These are phyloP conservation scores for Hemibagrus guttatus DNA, from an alignment of 2,797 vertebrate genomes.

Conservation along the genomic window DNA sequence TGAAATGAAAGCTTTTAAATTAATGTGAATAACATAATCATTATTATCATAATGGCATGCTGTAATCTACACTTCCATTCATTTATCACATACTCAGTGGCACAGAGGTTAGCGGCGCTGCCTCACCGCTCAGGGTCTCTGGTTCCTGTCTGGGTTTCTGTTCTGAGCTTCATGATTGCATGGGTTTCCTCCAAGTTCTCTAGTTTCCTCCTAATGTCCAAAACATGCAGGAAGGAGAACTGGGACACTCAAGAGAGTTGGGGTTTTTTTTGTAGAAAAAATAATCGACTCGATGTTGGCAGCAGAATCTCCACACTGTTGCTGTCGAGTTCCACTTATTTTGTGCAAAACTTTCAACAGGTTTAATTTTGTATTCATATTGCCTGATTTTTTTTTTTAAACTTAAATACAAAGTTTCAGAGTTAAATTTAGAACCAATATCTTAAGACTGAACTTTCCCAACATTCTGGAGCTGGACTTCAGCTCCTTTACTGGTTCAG, in stretches of 20 bases:
- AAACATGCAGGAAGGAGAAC: background rate
- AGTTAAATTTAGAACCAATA: background rate
- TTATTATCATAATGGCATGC: background rate
- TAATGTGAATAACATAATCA: background rate
- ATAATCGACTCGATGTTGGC: background rate
- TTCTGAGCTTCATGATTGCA: background rate
- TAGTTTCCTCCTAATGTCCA: background rate
- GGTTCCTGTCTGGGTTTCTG: background rate
- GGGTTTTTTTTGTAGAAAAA: background rate
- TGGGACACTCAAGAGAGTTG: background rate
- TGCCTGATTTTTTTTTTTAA: too few species aligned
- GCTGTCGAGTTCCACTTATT: background rate
- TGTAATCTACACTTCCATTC: background rate
- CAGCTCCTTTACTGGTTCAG: background rate
- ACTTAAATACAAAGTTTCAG: too few species aligned
- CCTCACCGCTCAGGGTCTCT: background rate
- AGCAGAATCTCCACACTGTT: background rate
- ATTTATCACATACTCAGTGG: background rate
- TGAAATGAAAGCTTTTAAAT: conserved; percentile 1
- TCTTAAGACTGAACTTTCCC: background rate
- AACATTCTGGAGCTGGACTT: background rate
- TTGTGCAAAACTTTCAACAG: background rate
- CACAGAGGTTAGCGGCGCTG: background rate
- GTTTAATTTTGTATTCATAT: background rate
- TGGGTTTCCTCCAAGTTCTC: background rate